Evolutionary conservation across 2,888 invertebrate species (phyloP), one percentile per base, ranked within the genome.

Genomic region (Anthrax anthrax): DNA sequence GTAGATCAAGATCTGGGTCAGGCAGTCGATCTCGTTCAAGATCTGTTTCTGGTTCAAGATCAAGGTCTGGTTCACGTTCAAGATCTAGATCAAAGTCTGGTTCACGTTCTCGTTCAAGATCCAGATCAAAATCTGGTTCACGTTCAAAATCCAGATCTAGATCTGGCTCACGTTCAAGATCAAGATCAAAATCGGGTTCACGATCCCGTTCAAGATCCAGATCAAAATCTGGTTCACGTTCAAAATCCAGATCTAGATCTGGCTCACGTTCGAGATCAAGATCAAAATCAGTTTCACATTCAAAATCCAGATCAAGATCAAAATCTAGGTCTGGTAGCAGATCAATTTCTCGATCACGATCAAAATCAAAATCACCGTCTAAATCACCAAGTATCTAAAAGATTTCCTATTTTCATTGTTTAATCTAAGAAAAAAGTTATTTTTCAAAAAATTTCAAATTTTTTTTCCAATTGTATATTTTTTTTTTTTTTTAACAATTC

Each of bases 111-210:
- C 63, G 58, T 56, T 60, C 72, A 56, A 57, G 61, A 40, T 64
- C 64, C 18, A 44, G 58, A 43, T 69, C 70, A 17, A 57, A 60
- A 23, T 78, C 76, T 46, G 80, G 78, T 0, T 80, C 78, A 44
- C 55, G 59, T 42, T 65, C 63, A 4, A 49, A 54, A 45, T 52
- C 52, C 2, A 38, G 51, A 14, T 54, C 52, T 29, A 55, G 57
- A 5, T 62, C 60, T 1, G 49, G 53, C 13, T 61, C 62, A 39
- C 63, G 58, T 56, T 60, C 72, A 56, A 57, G 61, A 39, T 64
- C 64, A 19, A 44, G 58, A 44, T 69, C 70, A 17, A 57, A 60
- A 23, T 65, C 65, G 10, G 52, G 65, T 1, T 69, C 69, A 1
- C 58, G 61, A 18, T 68, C 70, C 0, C 62, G 62, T 51, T 70